These are phyloP conservation scores for Bombus superbus DNA, from an alignment of 1,140 invertebrate species.

Conservation along the genomic window DNA sequence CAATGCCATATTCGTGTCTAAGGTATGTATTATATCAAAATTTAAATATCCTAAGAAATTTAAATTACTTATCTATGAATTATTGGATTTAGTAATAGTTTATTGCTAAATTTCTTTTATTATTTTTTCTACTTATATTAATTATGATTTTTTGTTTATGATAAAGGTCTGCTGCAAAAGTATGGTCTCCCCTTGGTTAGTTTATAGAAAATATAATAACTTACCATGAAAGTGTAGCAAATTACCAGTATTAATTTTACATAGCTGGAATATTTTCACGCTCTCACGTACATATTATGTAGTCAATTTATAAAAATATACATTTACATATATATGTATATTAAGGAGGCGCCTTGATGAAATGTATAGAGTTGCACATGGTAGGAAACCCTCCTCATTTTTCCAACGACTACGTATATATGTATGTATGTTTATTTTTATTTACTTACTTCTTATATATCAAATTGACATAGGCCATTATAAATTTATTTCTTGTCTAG, in stretches of 20 bases:
- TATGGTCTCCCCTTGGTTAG: conserved; percentile 62
- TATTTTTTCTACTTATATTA: neutral
- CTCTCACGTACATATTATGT: conserved; percentile 33
- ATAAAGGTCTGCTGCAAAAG: conserved; percentile 64
- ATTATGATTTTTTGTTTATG: conserved; percentile 16
- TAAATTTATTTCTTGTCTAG: neutral
- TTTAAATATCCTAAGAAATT: conserved; percentile 10
- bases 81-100: neutral
- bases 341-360: neutral
- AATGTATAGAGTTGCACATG: neutral
- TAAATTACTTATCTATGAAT: neutral
- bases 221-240: neutral
- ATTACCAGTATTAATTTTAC: conserved; percentile 19
- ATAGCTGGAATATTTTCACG: conserved; percentile 17
- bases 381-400: neutral
- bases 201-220: conserved; percentile 3
- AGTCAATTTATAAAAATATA: conserved; percentile 7
- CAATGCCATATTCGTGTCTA: conserved; percentile 82
- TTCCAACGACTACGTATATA: neutral
- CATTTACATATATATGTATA: neutral
- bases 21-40: conserved; percentile 75
- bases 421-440: neutral
- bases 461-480: neutral
- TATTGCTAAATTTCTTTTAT: conserved; percentile 7
- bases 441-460: neutral